These are phyloP conservation scores for Ophraella communa DNA, from an alignment of 2,888 invertebrate genomes.

Conservation along the genomic window DNA sequence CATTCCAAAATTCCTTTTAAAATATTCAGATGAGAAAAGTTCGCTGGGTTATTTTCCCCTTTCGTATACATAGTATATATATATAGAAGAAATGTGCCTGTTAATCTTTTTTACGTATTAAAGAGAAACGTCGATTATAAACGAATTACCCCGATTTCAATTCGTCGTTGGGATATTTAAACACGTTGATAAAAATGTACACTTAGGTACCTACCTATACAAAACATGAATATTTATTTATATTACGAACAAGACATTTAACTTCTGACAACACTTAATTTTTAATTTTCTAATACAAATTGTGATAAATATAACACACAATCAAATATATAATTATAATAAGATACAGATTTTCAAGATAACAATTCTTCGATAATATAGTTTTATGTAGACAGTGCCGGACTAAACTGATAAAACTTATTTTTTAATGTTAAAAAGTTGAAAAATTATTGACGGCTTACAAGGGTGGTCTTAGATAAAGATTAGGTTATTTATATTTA, in stretches of 20 bases:
- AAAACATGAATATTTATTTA: background rate
- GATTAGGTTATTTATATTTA: no score
- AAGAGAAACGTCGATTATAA: no score
- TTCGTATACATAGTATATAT: no score
- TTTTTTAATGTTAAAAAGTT: no score
- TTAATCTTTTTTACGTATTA: background rate
- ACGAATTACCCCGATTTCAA: no score
- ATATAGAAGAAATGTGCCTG: constrained; percentile 11
- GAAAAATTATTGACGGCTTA: no score
- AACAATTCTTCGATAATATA: background rate
- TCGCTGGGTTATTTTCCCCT: no score
- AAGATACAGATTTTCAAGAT: constrained; percentile 3
- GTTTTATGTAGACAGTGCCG: background rate
- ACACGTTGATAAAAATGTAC: no score
- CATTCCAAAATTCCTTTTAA: constrained; percentile 53
- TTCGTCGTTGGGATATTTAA: no score
- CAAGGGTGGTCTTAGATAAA: no score
- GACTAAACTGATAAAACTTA: background rate
- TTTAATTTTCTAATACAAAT: constrained; percentile 3
- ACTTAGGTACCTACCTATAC: no score
- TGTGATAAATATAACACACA: constrained; percentile 11
- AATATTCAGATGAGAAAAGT: constrained; percentile 43
- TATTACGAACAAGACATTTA: background rate
- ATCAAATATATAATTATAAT: constrained; percentile 8
- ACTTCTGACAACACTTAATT: background rate